Evolutionary conservation across 2,797 vertebrate genomes (phyloP), one percentile per base, ranked within the genome.

Genomic region (Lutjanus campechanus): DNA sequence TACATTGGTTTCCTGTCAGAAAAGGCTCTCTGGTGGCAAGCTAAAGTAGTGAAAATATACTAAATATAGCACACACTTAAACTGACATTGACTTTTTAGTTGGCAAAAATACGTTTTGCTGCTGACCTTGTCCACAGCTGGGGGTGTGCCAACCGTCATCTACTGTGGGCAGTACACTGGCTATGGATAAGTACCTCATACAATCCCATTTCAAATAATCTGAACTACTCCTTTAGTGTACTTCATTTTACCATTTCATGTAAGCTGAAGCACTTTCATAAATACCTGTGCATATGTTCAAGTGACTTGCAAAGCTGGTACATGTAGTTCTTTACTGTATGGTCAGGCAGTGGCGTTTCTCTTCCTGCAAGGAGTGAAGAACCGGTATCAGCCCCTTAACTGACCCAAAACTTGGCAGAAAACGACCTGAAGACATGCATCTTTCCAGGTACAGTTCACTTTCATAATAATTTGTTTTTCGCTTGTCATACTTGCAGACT

Each of bases 221-320:
- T 36, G 29, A 36, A 36, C 29, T 36, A 2, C 5, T 0, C 29
- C 29, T 36, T 36, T 36, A 36, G 29, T 36, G 16, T 7, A 3
- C 29, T 53, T 43, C 53, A 4, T 66, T 41, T 81, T 20, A 29
- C 2, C 0, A 15, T 15, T 64, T 56, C 1, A 46, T 43, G 5
- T 49, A 12, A 69, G 36, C 3, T 44, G 41, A 22, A n/a, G 12
- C 29, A 5, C 70, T 68, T 66, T 68, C 9, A 66, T 46, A 63
- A 86, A 43, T 84, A 97, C 97, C 97, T 97, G 91, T 96, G 96
- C 93, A 96, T 94, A 47, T 97, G 96, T 78, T 96, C 95, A 19
- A 97, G 96, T 53, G 97, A 97, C 79, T 95, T 96, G 85, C 96
- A 96, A 51, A 98, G 88, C 93, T 98, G 96, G 90, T 96, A 97